phyloP scores from a whole-genome alignment of 2,113 vertebrate species.

The Ammospiza nelsoni region DNA sequence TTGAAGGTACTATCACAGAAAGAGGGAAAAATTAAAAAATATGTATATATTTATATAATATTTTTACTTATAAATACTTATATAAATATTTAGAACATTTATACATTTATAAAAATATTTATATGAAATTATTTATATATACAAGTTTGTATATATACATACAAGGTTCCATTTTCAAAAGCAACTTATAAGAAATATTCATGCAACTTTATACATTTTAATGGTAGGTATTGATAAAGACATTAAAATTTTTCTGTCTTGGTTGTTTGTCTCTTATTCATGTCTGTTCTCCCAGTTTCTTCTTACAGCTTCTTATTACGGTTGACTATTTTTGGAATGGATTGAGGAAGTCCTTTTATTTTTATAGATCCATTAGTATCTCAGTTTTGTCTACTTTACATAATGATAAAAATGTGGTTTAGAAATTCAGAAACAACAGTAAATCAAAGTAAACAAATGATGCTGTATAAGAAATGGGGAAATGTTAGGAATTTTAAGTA shows the following conservation, averaged over 20 bases:
- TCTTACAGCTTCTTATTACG: background rate
- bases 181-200: background rate
- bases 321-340: background rate
- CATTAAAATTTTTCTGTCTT: background rate
- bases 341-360: background rate
- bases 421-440: background rate
- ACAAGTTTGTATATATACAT: background rate
- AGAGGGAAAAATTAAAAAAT: background rate
- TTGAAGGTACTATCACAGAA: background rate
- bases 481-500: background rate
- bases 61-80: too few species aligned
- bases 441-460: background rate
- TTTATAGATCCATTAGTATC: background rate
- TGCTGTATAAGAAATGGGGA: background rate
- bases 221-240: background rate
- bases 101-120: too few species aligned
- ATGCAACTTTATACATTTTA: background rate
- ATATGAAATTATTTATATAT: too few species aligned
- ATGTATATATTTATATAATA: too few species aligned
- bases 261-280: background rate
- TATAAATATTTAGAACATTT: too few species aligned
- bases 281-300: background rate
- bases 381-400: background rate
- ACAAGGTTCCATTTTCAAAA: background rate
- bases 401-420: background rate